Evolutionary conservation across 1,140 invertebrate species (phyloP).

Genomic region (Pogonus chalceus): DNA sequence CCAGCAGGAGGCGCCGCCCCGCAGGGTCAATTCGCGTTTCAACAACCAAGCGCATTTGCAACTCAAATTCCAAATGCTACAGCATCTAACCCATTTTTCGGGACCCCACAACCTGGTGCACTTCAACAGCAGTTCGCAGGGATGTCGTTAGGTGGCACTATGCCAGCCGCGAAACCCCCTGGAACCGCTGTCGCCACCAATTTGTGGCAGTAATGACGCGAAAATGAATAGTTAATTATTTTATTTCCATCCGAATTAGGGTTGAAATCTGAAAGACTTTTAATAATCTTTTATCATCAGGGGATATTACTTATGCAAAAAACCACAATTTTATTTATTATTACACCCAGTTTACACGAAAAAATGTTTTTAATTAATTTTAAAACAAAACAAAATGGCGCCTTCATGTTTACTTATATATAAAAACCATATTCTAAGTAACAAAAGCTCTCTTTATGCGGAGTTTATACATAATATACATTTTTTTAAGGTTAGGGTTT

Average conservation of each 20-base stretch:
- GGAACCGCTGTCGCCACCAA: conserved; percentile 22
- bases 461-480: too few relatives aligned
- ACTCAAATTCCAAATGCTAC: conserved; percentile 11
- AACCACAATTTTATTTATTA: background rate
- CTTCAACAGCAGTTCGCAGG: conserved; percentile 31
- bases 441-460: too few relatives aligned
- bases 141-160: conserved; percentile 23
- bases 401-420: too few relatives aligned
- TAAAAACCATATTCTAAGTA: too few relatives aligned
- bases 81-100: conserved; percentile 27
- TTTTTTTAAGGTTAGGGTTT: too few relatives aligned
- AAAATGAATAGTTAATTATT: background rate
- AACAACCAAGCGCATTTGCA: conserved; percentile 11
- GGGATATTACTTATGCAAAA: background rate
- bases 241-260: background rate
- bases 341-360: too few relatives aligned
- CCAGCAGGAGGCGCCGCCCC: conserved; percentile 12
- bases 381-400: too few relatives aligned
- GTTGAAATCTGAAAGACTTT: background rate
- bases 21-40: background rate
- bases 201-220: conserved; percentile 27
- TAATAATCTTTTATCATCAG: background rate
- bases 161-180: conserved; percentile 10
- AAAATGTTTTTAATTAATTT: too few relatives aligned
- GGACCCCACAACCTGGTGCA: conserved; percentile 16